Evolutionary conservation across 2,888 invertebrate genomes (phyloP).

Genomic region (Drosophila niveifrons): DNA sequence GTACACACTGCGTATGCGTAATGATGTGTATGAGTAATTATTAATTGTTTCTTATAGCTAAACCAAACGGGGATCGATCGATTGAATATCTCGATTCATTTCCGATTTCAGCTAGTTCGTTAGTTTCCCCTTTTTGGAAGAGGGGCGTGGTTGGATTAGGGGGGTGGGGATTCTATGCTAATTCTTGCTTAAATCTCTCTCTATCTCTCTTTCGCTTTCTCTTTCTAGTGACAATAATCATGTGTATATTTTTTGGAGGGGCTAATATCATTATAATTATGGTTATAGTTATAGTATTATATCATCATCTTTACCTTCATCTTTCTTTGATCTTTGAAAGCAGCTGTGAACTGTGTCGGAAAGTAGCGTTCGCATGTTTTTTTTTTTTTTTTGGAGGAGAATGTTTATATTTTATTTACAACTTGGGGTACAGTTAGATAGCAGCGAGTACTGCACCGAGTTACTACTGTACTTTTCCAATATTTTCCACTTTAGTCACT

Average conservation of each 20-base stretch:
- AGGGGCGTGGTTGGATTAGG: no score
- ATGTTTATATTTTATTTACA: constrained; percentile 55
- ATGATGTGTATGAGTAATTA: constrained; percentile 29
- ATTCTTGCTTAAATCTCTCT: no score
- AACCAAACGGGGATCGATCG: constrained; percentile 17
- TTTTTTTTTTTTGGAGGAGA: constrained; percentile 1
- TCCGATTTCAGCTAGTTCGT: not conserved
- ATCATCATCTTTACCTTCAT: constrained; percentile 11
- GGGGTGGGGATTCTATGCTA: no score
- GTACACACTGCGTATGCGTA: constrained; percentile 18
- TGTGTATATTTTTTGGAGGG: constrained; percentile 15
- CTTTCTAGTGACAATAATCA: constrained; percentile 31
- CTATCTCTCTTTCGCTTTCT: not conserved
- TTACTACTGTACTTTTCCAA: constrained; percentile 25
- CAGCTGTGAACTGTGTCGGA: no score
- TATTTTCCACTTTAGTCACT: constrained; percentile 6
- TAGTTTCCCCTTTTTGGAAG: not conserved
- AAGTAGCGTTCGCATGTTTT: constrained; percentile 24
- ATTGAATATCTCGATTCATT: constrained; percentile 1
- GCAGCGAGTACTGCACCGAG: constrained; percentile 26
- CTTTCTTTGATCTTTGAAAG: no score
- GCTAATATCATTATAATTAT: constrained; percentile 43
- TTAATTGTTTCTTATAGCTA: constrained; percentile 32
- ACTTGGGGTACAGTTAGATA: constrained; percentile 12
- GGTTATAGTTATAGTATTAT: constrained; percentile 33